Evolutionary conservation across 2,113 vertebrate species (phyloP).

Genomic region (Dryoscopus gambensis): DNA sequence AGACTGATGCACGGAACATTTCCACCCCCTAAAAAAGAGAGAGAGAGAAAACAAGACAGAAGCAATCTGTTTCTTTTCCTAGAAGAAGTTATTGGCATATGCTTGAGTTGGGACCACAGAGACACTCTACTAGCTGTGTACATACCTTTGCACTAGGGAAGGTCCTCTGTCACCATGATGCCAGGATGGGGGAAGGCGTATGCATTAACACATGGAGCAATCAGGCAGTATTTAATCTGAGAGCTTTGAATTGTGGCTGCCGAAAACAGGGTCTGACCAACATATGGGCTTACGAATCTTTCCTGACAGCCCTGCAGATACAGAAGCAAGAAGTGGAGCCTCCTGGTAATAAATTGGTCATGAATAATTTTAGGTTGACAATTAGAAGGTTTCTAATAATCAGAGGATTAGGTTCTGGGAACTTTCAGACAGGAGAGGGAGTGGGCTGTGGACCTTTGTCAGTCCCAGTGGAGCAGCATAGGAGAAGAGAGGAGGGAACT

Average conservation of each 20-base stretch:
- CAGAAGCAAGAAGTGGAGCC: not conserved
- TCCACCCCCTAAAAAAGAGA: fast-evolving
- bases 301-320: not conserved
- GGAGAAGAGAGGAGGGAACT: not conserved
- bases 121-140: not conserved
- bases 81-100: not conserved
- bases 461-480: fast-evolving
- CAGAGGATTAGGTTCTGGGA: not conserved
- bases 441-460: not conserved
- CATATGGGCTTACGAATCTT: not conserved
- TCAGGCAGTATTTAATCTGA: not conserved
- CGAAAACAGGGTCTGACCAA: not conserved
- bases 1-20: not conserved
- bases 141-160: not conserved
- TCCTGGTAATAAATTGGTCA: not conserved
- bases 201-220: not conserved
- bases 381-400: not conserved
- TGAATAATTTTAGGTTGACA: not conserved
- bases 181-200: not conserved
- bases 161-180: not conserved
- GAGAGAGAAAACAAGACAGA: not conserved
- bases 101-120: not conserved
- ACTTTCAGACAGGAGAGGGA: not conserved
- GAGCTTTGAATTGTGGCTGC: not conserved
- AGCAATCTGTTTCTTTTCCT: not conserved